Percentiles rank a stretch among this genome's conserved stretches.
These are phyloP conservation scores for Spinus olivaceus DNA, from an alignment of 2,797 vertebrate genomes.

Conservation along the genomic window DNA sequence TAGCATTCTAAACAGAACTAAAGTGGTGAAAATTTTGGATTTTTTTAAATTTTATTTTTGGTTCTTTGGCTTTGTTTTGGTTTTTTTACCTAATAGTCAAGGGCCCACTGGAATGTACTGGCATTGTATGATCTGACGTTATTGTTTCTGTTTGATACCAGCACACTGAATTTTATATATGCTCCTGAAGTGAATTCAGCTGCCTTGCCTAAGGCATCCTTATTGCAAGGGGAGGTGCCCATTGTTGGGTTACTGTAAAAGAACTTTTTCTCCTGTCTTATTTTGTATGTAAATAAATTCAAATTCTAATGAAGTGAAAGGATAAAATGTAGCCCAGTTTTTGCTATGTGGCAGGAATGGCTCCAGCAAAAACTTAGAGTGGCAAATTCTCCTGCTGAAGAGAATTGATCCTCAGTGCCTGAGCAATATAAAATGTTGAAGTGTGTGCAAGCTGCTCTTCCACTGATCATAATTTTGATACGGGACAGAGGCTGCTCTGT, in stretches of 20 bases:
- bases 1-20: constrained; percentile 42
- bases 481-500: neutral
- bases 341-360: neutral
- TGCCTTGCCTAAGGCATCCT: constrained; percentile 50
- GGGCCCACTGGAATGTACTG: constrained; percentile 24
- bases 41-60: neutral
- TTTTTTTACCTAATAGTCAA: neutral
- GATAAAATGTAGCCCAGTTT: neutral
- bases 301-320: constrained; percentile 24
- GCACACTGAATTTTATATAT: constrained; percentile 60
- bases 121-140: constrained; percentile 50
- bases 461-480: neutral
- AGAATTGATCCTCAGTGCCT: constrained; percentile 19
- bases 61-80: neutral
- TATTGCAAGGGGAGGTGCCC: constrained; percentile 13
- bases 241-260: neutral
- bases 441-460: neutral
- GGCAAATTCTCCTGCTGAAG: neutral
- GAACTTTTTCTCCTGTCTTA: constrained; percentile 44
- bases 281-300: constrained; percentile 47
- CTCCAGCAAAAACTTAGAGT: neutral
- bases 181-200: constrained; percentile 41
- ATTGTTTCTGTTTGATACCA: constrained; percentile 47
- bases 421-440: constrained; percentile 35
- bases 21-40: constrained; percentile 3